phyloP scores from a whole-genome alignment of 2,797 vertebrate genomes.

The Mionectes olivaceus region DNA sequence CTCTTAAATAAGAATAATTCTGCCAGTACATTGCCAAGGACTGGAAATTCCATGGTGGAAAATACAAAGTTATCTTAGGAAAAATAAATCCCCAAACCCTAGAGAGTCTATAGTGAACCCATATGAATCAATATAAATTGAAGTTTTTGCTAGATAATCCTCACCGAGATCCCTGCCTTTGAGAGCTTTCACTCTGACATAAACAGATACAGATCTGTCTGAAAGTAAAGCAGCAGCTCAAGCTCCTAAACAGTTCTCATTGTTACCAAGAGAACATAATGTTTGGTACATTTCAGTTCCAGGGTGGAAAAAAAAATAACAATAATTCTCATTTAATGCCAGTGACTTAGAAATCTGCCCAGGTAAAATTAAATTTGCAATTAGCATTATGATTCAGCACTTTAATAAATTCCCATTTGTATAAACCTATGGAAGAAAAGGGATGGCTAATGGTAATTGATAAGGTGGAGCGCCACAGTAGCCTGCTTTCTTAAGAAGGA shows the following conservation, averaged over 20 bases:
- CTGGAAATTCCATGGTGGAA: neutral
- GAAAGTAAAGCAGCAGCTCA: neutral
- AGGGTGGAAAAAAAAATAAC: neutral
- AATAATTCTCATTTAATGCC: neutral
- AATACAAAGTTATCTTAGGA: neutral
- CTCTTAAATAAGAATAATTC: neutral
- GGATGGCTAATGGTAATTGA: constrained; percentile 65
- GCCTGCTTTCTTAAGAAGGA: constrained; percentile 29
- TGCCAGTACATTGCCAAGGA: neutral
- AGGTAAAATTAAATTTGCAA: constrained; percentile 66
- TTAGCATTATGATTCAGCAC: constrained; percentile 51
- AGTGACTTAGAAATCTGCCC: constrained; percentile 9
- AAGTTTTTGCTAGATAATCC: neutral
- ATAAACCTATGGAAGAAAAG: constrained; percentile 57
- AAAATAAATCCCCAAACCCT: neutral
- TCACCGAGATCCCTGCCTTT: neutral
- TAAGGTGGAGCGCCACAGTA: neutral
- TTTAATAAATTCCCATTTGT: constrained; percentile 50
- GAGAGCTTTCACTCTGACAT: neutral
- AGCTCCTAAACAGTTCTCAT: neutral
- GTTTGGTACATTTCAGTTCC: neutral
- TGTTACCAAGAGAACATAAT: constrained; percentile 3
- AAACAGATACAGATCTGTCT: neutral
- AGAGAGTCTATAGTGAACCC: neutral
- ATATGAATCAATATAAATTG: neutral